Evolutionary conservation across 2,797 vertebrate species (phyloP).

Genomic region (Xiphophorus birchmanni): DNA sequence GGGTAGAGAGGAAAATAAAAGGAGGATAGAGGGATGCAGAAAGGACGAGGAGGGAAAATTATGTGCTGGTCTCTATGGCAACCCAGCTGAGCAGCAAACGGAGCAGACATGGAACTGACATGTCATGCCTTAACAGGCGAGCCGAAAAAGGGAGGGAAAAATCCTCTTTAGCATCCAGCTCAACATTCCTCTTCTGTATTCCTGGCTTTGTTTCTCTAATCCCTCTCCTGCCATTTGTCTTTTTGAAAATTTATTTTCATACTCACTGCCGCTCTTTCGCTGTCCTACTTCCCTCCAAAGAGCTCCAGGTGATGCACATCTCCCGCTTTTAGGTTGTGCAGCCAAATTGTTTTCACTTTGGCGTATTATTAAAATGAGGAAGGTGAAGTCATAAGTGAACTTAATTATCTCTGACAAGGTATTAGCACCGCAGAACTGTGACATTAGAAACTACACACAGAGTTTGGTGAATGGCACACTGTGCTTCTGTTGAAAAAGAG

Average conservation of each 20-base stretch:
- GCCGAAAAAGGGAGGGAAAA: conserved; percentile 21
- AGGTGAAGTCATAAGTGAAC: neutral
- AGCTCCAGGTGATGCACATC: conserved; percentile 58
- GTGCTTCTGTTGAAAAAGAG: neutral
- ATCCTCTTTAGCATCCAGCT: conserved; percentile 12
- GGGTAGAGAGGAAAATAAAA: conserved; percentile 23
- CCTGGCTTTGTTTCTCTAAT: neutral
- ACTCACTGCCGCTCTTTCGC: conserved; percentile 30
- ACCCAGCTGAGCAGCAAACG: conserved; percentile 65
- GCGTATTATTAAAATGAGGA: neutral
- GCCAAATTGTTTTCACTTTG: neutral
- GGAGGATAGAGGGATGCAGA: conserved; percentile 15
- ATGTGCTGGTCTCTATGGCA: conserved; percentile 65
- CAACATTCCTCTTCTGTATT: conserved; percentile 8
- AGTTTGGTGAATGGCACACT: neutral
- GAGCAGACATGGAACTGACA: conserved; percentile 65
- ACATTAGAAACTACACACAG: neutral
- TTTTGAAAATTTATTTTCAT: conserved; percentile 44
- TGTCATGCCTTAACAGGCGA: conserved; percentile 65
- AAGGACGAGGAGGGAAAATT: conserved; percentile 31
- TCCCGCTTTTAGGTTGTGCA: conserved; percentile 30
- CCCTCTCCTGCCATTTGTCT: conserved; percentile 27
- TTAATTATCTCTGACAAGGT: neutral
- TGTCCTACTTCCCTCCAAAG: conserved; percentile 1
- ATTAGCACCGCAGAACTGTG: neutral